Evolutionary conservation across 53 echinoderm and acorn worm genomes (phyloP), one percentile per base, ranked within the genome.

Genomic region (Patiria pectinifera): DNA sequence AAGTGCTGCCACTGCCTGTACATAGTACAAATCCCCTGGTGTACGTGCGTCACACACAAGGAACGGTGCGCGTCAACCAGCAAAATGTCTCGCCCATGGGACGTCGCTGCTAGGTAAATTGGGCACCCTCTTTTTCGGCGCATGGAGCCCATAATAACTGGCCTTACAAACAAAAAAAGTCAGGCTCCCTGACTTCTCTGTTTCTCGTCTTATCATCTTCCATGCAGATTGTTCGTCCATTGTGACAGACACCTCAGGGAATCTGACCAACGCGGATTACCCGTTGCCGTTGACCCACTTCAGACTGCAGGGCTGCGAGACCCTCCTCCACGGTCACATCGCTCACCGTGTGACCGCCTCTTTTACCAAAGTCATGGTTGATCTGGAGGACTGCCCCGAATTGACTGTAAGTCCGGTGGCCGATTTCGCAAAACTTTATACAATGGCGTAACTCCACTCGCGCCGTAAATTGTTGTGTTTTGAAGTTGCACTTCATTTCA

Each of bases 241-340:
- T 45, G 46, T 86, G 53, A 48, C 79, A 3, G 23, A 44, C n/a
- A 53, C 87, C 12, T 61, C 78, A 6, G 95, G 95, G 3, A 88
- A 95, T 43, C 53, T 95, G 66, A 95, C 92, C 80, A 93, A 93
- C 26, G 89, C 93, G 0, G 92, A 95, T 25, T 63, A 92, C 70
- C 92, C 93, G 0, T 87, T 85, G 18, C 75, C 89, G 0, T 86
- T 90, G 45, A 88, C 89, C 3, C 74, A 95, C n/a, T 92, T 89
- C 83, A 70, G 92, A 46, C 84, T 71, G 48, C 89, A 92, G 14
- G 93, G 92, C 62, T 95, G 95, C 35, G 92, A 93, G 87, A 92
- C 82, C 14, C 43, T 95, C 25, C 85, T 95, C 16, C 95, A 95
- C 63, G 92, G 86, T 21, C 82, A 71, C 21, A 85, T 89, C 0